These are phyloP conservation scores for Andrena bucephala DNA, from an alignment of 2,888 invertebrate genomes.

Conservation along the genomic window DNA sequence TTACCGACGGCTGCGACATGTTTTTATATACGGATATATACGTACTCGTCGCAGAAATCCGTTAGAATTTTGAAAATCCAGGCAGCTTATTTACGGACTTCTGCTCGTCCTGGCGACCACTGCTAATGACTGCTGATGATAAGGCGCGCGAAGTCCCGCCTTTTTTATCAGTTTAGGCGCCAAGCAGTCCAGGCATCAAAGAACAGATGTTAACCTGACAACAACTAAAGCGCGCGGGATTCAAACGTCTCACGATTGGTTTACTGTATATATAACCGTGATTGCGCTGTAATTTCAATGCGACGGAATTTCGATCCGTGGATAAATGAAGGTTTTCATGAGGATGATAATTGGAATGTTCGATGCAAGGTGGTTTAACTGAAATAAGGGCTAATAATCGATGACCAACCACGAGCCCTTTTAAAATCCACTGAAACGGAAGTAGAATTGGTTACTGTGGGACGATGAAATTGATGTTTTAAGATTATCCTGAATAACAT, in stretches of 20 bases:
- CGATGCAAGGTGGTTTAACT: not conserved
- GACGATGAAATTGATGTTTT: not conserved
- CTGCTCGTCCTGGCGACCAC: not conserved
- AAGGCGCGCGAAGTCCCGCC: slow-evolving; percentile 48
- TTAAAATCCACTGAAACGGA: not conserved
- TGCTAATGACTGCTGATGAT: not conserved
- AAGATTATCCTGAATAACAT: not conserved
- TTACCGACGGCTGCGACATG: slow-evolving; percentile 93
- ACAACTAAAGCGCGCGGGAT: slow-evolving; percentile 17
- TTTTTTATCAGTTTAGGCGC: slow-evolving; percentile 61
- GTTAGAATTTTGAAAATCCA: slow-evolving; percentile 52
- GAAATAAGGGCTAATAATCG: not conserved
- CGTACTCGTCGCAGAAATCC: slow-evolving; percentile 17
- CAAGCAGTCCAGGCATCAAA: slow-evolving; percentile 18
- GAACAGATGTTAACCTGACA: slow-evolving; percentile 8
- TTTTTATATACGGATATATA: slow-evolving; percentile 65
- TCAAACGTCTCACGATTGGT: not conserved
- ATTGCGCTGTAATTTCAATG: not conserved
- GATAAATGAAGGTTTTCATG: not conserved
- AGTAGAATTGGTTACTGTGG: not conserved
- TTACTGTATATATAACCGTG: not conserved
- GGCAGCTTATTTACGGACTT: slow-evolving; percentile 3
- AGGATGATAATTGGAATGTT: not conserved
- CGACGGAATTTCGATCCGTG: not conserved
- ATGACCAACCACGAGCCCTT: not conserved